Evolutionary conservation across 2,797 vertebrate genomes (phyloP).

Genomic region (Leptoclinus maculatus): DNA sequence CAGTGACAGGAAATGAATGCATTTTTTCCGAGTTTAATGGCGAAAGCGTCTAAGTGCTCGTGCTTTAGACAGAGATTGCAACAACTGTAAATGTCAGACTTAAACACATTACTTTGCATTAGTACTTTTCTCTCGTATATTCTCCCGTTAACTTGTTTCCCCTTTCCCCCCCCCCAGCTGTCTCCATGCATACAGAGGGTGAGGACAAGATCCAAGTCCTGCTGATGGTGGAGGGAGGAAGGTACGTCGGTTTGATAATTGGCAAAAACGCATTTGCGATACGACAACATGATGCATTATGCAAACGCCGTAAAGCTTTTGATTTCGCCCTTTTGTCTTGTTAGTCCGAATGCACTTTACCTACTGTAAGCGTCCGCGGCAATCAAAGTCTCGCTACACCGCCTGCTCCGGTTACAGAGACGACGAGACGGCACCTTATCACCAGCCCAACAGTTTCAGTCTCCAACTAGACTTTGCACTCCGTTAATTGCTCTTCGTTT

Average conservation of each 20-base stretch:
- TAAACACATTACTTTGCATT: slow-evolving; percentile 13
- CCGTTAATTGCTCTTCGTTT: slow-evolving; percentile 65
- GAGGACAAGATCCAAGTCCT: slow-evolving; percentile 93
- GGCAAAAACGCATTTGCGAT: slow-evolving; percentile 28
- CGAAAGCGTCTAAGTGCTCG: slow-evolving; percentile 3
- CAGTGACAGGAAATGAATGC: slow-evolving; percentile 25
- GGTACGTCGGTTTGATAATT: slow-evolving; percentile 82
- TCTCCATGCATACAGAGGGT: slow-evolving; percentile 88
- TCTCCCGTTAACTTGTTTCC: slow-evolving; percentile 6
- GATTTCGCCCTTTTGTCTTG: slow-evolving; percentile 53
- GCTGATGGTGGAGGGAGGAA: slow-evolving; percentile 94
- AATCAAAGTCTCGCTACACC: slow-evolving; percentile 58
- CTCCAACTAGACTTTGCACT: slow-evolving; percentile 50
- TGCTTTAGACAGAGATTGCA: slow-evolving; percentile 13
- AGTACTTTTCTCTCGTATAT: slow-evolving; percentile 8
- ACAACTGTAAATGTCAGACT: slow-evolving; percentile 38
- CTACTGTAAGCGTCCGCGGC: slow-evolving; percentile 55
- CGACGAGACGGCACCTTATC: slow-evolving; percentile 22
- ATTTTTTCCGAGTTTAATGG: slow-evolving; percentile 2
- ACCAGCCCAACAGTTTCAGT: slow-evolving; percentile 30
- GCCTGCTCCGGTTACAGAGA: slow-evolving; percentile 30
- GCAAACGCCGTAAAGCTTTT: slow-evolving; percentile 50
- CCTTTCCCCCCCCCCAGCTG: slow-evolving; percentile 78
- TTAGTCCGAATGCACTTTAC: slow-evolving; percentile 60
- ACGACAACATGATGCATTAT: slow-evolving; percentile 50